These are phyloP conservation scores for Polypedilum pembai DNA, from an alignment of 1,140 invertebrate genomes.

Conservation along the genomic window DNA sequence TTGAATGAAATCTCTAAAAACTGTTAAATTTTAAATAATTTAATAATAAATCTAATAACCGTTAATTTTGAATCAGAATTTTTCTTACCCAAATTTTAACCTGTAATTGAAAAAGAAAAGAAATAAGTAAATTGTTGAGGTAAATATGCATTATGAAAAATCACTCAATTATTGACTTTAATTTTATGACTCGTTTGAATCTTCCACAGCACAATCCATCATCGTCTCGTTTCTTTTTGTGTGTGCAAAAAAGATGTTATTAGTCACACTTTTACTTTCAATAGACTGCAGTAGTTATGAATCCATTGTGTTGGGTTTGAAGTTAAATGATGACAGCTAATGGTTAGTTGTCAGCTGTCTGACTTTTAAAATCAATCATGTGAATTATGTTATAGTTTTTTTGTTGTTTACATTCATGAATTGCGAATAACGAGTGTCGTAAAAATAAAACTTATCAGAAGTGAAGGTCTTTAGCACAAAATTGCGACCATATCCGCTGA, in stretches of 20 bases:
- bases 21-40: conserved; percentile 34
- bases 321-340: neutral
- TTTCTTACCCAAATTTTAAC: conserved; percentile 23
- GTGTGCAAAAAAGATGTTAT: neutral
- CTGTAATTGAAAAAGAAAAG: neutral
- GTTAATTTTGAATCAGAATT: neutral
- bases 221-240: neutral
- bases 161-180: conserved; percentile 33
- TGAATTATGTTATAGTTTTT: no score
- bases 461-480: no score
- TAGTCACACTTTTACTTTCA: conserved; percentile 10
- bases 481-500: no score
- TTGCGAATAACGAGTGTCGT: no score
- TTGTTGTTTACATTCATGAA: no score
- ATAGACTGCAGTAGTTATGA: neutral
- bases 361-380: no score
- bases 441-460: no score
- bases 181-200: neutral
- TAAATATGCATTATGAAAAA: neutral
- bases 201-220: neutral
- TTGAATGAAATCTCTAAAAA: no score
- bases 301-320: neutral
- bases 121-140: neutral
- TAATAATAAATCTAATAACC: conserved; percentile 32
- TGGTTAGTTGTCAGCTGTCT: no score